These are phyloP conservation scores for Pampus argenteus DNA, from an alignment of 2,797 vertebrate genomes.

Conservation along the genomic window DNA sequence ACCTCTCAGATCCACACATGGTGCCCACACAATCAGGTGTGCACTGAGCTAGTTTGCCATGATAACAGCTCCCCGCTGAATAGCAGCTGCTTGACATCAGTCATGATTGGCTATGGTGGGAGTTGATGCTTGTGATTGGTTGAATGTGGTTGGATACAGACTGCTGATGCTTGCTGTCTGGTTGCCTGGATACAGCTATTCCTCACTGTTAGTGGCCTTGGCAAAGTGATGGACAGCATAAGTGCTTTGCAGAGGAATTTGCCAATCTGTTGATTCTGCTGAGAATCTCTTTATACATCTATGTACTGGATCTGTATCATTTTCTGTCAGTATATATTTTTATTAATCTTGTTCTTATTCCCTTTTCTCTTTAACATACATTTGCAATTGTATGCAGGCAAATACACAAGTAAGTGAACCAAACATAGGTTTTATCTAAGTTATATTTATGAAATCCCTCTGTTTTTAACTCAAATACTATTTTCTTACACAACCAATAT, in stretches of 20 bases:
- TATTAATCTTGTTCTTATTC: not conserved
- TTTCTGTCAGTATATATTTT: conserved; percentile 11
- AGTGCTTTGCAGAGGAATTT: conserved; percentile 80
- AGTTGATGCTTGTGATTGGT: conserved; percentile 76
- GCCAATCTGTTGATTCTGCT: conserved; percentile 67
- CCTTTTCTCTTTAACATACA: conserved; percentile 5
- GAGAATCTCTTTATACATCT: conserved; percentile 63
- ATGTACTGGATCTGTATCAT: conserved; percentile 30
- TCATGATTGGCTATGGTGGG: conserved; percentile 74
- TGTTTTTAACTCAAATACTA: not conserved
- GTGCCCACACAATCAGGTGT: conserved; percentile 17
- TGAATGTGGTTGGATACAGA: conserved; percentile 74
- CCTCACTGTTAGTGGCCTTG: conserved; percentile 84
- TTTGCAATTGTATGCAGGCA: not conserved
- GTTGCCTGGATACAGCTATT: conserved; percentile 87
- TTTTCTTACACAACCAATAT: not conserved
- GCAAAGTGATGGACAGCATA: conserved; percentile 82
- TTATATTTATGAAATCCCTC: not conserved
- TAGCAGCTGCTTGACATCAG: conserved; percentile 60
- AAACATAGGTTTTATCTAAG: not conserved
- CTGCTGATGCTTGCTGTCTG: conserved; percentile 56
- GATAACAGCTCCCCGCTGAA: conserved; percentile 47
- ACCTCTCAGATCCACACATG: conserved; percentile 25
- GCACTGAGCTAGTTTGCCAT: conserved; percentile 30
- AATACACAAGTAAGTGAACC: not conserved